Base-by-base conservation (phyloP, 2,888 invertebrate genomes). In the Tortrix viridana region DNA sequence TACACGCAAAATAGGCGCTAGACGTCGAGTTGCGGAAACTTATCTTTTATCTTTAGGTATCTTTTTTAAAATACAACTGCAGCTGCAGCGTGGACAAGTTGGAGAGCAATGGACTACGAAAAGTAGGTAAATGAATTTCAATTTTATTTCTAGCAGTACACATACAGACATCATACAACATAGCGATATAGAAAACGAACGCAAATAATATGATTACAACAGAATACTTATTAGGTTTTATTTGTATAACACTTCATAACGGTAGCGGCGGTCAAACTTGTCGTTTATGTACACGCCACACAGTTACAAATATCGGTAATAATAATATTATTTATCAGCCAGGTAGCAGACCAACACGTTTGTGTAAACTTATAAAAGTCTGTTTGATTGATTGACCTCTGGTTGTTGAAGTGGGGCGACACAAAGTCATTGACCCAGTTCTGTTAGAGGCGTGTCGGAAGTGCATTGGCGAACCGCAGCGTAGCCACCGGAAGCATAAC, bases 361-460 rank as follows among this genome's bases (percentile, higher is more conserved):
- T 58, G 47, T 62, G 57, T 62, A 23, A 61, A 47, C 38, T 47
- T 41, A 44, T 52, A 65, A 57, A 69, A 69, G 67, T 73, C 32
- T n/a, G 32, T 32, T 32, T 2, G 32, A 32, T 66, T 69, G 68
- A 70, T 70, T 74, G 79, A 78, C 81, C 82, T 81, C 74, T 73
- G 68, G 41, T 26, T 55, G 60, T 22, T 47, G 32, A 54, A 57
- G 64, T 62, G 67, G 66, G 59, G 65, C 66, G 70, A 69, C 67
- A 57, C 61, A 70, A 71, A 80, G 82, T 69, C 84, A 82, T 84
- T 85, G 84, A 82, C 83, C 83, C 79, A 76, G 75, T 79, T 83
- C 69, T 66, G 65, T 65, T 64, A 64, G 73, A 66, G 65, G 69
- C 70, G 72, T 77, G 74, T 76, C 82, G 85, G 85, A 85, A 84